A percentile compares a stretch with the other conserved stretches of the same genome.
These are phyloP conservation scores for Atractosteus spatula DNA, from an alignment of 2,113 vertebrate genomes.

Conservation along the genomic window DNA sequence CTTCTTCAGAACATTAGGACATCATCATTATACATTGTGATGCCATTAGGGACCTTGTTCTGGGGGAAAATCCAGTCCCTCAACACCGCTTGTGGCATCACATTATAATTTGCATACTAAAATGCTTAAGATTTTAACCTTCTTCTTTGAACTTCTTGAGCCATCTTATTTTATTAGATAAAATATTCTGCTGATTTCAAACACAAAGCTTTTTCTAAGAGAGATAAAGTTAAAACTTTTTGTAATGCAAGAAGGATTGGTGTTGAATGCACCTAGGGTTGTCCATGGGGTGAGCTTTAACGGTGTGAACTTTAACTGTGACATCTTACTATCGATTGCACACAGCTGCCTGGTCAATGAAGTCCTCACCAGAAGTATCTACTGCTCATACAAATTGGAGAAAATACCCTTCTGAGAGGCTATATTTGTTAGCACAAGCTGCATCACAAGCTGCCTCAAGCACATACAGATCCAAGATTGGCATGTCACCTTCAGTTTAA, in stretches of 20 bases:
- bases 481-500: slow-evolving; percentile 33
- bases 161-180: no score
- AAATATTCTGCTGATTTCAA: no score
- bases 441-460: slow-evolving; percentile 26
- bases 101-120: no score
- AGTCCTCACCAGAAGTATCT: slow-evolving; percentile 26
- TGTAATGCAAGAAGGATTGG: background rate
- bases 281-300: background rate
- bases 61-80: no score
- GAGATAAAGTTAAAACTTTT: no score
- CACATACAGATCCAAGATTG: slow-evolving; percentile 24
- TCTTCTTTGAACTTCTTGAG: no score
- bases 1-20: no score
- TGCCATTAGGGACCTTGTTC: no score
- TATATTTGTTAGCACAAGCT: slow-evolving; percentile 35
- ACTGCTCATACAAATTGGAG: slow-evolving; percentile 19
- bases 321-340: slow-evolving; percentile 20
- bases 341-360: slow-evolving; percentile 35
- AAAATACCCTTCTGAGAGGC: slow-evolving; percentile 39
- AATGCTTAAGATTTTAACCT: no score
- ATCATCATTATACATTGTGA: no score
- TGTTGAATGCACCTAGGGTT: background rate
- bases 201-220: no score
- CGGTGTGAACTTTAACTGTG: background rate
- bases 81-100: no score